Evolutionary conservation across 2,113 vertebrate genomes (phyloP).

Genomic region (Sterrhoptilus dennistouni): DNA sequence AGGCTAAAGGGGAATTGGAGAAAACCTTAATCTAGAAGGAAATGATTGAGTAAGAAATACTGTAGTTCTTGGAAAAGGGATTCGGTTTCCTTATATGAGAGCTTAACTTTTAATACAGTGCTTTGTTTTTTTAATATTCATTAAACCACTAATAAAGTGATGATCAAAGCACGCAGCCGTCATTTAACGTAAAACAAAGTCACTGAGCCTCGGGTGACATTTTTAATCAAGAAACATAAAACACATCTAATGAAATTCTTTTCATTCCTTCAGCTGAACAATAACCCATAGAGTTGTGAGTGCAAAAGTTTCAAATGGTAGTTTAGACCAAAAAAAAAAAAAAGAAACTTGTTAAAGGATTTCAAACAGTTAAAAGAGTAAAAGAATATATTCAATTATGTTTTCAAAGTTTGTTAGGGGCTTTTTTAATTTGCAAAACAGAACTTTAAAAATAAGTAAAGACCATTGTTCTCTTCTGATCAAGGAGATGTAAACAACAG

Average conservation of each 20-base stretch:
- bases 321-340: not conserved
- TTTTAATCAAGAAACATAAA: constrained; percentile 69
- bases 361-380: constrained; percentile 50
- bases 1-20: constrained; percentile 3
- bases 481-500: constrained; percentile 65
- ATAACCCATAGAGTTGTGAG: constrained; percentile 36
- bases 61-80: constrained; percentile 46
- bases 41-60: constrained; percentile 54
- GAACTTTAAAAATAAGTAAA: constrained; percentile 60
- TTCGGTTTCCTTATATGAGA: constrained; percentile 49
- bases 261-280: constrained; percentile 52
- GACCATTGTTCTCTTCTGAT: constrained; percentile 64
- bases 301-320: constrained; percentile 27
- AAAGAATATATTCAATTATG: constrained; percentile 25
- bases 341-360: not conserved
- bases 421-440: constrained; percentile 43
- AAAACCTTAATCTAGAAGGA: constrained; percentile 48
- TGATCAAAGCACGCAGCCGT: constrained; percentile 52
- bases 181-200: constrained; percentile 62
- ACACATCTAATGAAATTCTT: constrained; percentile 67
- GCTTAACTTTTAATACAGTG: constrained; percentile 59
- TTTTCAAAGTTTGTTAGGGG: constrained; percentile 50
- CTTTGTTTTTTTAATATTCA: constrained; percentile 61
- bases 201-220: constrained; percentile 64
- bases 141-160: constrained; percentile 68